Conservation (phyloP, 2,888 invertebrate species). For the Netelia melanura region DNA sequence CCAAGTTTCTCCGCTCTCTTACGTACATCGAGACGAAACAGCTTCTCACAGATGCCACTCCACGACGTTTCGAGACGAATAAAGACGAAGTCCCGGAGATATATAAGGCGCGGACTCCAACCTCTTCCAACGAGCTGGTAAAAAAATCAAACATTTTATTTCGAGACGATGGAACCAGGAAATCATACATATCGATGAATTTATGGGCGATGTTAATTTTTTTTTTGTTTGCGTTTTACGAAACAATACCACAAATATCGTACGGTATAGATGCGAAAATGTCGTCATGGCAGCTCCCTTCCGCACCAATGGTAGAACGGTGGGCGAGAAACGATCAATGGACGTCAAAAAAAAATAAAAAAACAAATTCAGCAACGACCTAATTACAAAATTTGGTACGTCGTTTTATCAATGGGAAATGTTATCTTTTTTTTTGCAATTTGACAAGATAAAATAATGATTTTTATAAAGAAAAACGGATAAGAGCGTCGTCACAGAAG, state of each 20-base stretch:
- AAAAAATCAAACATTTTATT: background rate
- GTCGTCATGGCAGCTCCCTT: constrained; percentile 19
- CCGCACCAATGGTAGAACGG: background rate
- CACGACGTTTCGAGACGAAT: constrained; percentile 34
- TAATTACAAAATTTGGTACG: background rate
- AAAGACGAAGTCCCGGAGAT: background rate
- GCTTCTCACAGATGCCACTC: constrained; percentile 35
- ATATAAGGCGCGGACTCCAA: background rate
- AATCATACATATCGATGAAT: constrained; percentile 13
- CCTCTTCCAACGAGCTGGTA: background rate
- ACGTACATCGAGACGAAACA: background rate
- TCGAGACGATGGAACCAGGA: constrained; percentile 6
- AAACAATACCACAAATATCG: background rate
- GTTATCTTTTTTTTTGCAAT: background rate
- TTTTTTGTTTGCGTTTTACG: background rate
- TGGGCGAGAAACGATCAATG: background rate
- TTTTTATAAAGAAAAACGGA: background rate
- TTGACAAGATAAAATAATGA: background rate
- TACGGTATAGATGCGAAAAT: background rate
- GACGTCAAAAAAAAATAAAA: background rate
- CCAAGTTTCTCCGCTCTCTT: constrained; percentile 17
- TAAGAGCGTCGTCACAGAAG: constrained; percentile 9
- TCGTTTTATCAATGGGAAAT: background rate
- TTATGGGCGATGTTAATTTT: background rate
- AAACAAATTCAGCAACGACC: background rate